Base-by-base conservation (phyloP, 2,888 invertebrate species). In the Apamea epomidion region DNA sequence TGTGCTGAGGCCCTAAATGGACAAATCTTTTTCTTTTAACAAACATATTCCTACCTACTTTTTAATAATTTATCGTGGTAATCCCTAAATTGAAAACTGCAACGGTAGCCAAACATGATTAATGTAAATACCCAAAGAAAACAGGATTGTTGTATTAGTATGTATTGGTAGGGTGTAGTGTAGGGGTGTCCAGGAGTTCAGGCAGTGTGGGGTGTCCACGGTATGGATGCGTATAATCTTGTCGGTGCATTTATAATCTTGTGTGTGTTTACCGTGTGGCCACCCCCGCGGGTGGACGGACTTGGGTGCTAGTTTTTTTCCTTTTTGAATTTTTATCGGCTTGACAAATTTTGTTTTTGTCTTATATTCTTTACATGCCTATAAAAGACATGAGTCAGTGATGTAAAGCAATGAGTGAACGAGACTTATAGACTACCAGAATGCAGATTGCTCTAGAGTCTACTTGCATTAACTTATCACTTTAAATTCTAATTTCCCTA, bases 91-190 rank as follows among this genome's bases (percentile, higher is more conserved):
- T 79, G 72, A 65, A 87, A 78, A 76, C 60, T 75, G 67, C 64
- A 80, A 69, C 69, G 68, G 70, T 70, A 69, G 73, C 58, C 72
- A 75, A 76, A 79, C 71, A 76, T 84, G 76, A 91, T 91, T 87
- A 90, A 91, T 90, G 90, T 84, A 88, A 90, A 91, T 87, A 85
- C 86, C 88, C 87, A 88, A 88, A 82, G 89, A 91, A 89, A 91
- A 91, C 87, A 91, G 85, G 91, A 90, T 90, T 90, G 75, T 64
- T 16, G 69, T 80, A 78, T 84, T 83, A 83, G 67, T 72, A 72
- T 64, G 86, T 78, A 84, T 80, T n/a, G 81, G 29, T 60, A 16
- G 88, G 89, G 87, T 83, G 85, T 45, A 5, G 42, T 21, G 62
- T 60, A 25, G 51, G 37, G 79, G 64, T 76, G 42, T 45, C 18